Conservation (phyloP, 2,113 vertebrate genomes). For the Aldabrachelys gigantea region DNA sequence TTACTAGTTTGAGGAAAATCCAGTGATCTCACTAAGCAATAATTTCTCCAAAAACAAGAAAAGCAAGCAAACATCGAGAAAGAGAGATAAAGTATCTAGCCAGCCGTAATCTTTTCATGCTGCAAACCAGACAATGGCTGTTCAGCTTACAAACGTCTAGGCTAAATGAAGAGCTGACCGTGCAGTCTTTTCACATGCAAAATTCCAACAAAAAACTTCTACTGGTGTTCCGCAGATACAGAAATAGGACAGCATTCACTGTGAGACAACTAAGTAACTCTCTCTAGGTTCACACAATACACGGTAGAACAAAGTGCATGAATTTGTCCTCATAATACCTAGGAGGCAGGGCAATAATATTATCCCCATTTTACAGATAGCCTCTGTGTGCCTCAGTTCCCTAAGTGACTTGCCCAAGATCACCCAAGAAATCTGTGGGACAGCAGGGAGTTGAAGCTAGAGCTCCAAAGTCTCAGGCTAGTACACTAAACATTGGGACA, state of each 20-base stretch:
- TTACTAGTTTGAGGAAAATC: conserved; percentile 70
- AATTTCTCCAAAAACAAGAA: conserved; percentile 73
- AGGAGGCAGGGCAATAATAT: background rate
- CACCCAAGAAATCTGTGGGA: background rate
- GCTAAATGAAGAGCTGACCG: conserved; percentile 26
- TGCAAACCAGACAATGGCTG: conserved; percentile 64
- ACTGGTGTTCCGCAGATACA: rapidly evolving
- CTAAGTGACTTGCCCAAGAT: background rate
- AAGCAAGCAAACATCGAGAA: conserved; percentile 66
- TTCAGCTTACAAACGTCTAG: conserved; percentile 61
- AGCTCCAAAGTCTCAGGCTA: too few species aligned
- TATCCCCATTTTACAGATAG: background rate
- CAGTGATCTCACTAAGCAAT: conserved; percentile 67
- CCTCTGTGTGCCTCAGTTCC: too few species aligned
- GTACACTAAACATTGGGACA: background rate
- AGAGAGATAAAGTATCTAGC: conserved; percentile 73
- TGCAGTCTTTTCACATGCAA: background rate
- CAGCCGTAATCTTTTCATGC: conserved; percentile 60
- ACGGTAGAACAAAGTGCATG: background rate
- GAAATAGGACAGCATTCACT: background rate
- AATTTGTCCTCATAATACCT: background rate
- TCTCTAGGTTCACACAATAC: background rate
- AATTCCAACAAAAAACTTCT: rapidly evolving
- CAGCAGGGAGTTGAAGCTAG: background rate
- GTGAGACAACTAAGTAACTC: background rate